Evolutionary conservation across 1,140 invertebrate species (phyloP), one percentile per base, ranked within the genome.

Genomic region (Dendrolimus kikuchii): DNA sequence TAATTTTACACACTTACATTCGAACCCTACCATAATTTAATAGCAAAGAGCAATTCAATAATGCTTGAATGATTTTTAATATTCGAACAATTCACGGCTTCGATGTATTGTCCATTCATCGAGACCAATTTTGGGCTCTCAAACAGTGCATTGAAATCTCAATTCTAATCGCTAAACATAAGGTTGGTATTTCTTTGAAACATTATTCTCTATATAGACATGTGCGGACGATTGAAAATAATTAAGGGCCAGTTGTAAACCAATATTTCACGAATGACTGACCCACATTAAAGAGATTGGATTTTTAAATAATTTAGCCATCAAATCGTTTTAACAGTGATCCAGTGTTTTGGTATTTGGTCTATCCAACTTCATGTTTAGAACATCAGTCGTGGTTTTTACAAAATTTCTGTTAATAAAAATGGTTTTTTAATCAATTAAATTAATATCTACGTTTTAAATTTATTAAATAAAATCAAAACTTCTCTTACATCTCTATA

Each of bases 21-120:
- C n/a, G 4, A 9, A 49, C 51, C 60, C 42, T 9, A 62, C 59
- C 51, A 37, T 46, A 64, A 68, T 74, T 76, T 69, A 76, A 80
- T 72, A 68, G 77, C 63, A 76, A 77, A 77, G 73, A 69, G 68
- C 73, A 77, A 77, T 72, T 77, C 63, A 74, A 80, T 77, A 77
- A 80, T 80, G 74, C 74, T 74, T 66, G 62, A 74, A 74, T 74
- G 73, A 80, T 76, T 80, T 80, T 80, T 80, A 80, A 80, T 80
- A 80, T 80, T 74, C 74, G 71, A 59, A 73, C 73, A 74, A 77
- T 77, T 74, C 62, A 56, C 62, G 51, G 53, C 60, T 50, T 50
- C 64, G 57, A 65, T 69, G 69, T 64, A 67, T 72, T 69, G 69
- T 72, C 66, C 66, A 62, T 71, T 71, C 56, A 55, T 44, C 50